Percentiles rank a stretch among this genome's conserved stretches.
Conservation (phyloP, 2,888 invertebrate species). For the Dasysyrphus albostriatus region DNA sequence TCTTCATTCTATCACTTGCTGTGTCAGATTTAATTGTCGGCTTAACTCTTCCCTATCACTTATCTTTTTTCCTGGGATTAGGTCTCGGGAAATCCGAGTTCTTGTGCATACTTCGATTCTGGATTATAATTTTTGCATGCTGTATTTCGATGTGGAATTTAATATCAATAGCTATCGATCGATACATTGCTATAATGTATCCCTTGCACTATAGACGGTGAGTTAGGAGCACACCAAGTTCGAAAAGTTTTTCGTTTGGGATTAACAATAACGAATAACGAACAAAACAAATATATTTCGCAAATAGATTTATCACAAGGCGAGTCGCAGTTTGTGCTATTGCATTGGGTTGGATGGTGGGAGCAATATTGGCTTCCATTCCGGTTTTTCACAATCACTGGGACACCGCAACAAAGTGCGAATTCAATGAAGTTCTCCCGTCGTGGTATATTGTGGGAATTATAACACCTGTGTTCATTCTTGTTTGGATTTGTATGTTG, state of each 20-base stretch:
- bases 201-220: conserved; percentile 90
- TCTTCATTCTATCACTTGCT: conserved; percentile 91
- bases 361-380: conserved; percentile 88
- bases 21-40: conserved; percentile 92
- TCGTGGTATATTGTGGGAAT: conserved; percentile 84
- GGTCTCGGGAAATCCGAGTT: conserved; percentile 86
- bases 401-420: conserved; percentile 86
- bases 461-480: conserved; percentile 89
- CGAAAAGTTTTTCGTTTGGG: background rate
- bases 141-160: conserved; percentile 92
- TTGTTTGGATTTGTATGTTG: conserved; percentile 91
- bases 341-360: conserved; percentile 88
- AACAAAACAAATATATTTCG: conserved; percentile 1
- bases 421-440: conserved; percentile 87
- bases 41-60: conserved; percentile 90
- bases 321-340: conserved; percentile 87
- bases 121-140: conserved; percentile 90
- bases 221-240: conserved; percentile 50
- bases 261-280: background rate
- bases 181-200: conserved; percentile 91
- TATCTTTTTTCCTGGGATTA: conserved; percentile 89
- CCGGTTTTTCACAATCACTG: conserved; percentile 92
- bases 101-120: conserved; percentile 89
- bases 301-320: conserved; percentile 87
- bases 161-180: conserved; percentile 91